Evolutionary conservation across 92 coral and sea anemone genomes (phyloP), one percentile per base, ranked within the genome.

Genomic region (Muricea muricata): DNA sequence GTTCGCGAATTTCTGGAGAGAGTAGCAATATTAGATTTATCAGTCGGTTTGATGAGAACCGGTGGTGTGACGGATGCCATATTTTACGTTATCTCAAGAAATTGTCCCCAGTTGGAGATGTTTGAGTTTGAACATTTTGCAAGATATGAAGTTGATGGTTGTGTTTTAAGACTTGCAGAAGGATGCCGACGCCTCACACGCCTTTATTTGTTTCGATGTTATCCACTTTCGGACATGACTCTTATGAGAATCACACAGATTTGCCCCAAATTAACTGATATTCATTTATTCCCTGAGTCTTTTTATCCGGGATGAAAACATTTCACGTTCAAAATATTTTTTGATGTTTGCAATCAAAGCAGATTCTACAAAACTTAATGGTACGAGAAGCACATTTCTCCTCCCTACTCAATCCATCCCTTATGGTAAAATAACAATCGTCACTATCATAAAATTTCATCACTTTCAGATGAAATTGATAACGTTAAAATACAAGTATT

Each of bases 41-140:
- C 92, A 80, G 85, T 93, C 28, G 94, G 97, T 14, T 65, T 93
- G 52, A 87, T 91, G 41, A 83, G 94, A 7, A 87, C 88, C 20
- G 90, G 97, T 10, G 91, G 91, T 3, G 88, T 83, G n/a, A 85
- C 91, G 31, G 90, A 75, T 52, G 35, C 54, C 20, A 23, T 75
- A 24, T 75, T 75, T 17, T 75, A 75, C 18, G 23, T 75, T 31
- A 75, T 75, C 50, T 75, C 80, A 28, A 48, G 80, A 75, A 23
- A 52, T 10, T 47, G 63, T 47, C 65, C 80, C 7, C 80, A 75
- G 42, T 34, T 75, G 6, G 80, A 75, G 65, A 12, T 75, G 80
- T 47, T 75, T 48, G 80, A 75, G 14, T 75, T 75, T 30, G 80
- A 75, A 48, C 80, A 75, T 52, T 75, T 47, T 48, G 80, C 80